These are phyloP conservation scores for Drosophila bocqueti DNA, from an alignment of 1,140 invertebrate genomes.

Conservation along the genomic window DNA sequence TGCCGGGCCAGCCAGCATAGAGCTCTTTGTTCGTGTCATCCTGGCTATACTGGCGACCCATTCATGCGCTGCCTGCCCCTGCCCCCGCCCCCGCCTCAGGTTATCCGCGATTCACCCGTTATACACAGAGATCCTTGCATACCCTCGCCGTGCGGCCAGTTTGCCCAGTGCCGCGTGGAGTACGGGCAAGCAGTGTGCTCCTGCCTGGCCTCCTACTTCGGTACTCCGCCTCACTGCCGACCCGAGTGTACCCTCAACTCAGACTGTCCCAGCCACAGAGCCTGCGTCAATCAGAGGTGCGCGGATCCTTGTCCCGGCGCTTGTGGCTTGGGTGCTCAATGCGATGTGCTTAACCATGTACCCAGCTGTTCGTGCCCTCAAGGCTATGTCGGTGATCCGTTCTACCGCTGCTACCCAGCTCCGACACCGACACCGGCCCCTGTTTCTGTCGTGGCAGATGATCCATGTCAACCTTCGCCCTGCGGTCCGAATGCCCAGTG, in stretches of 20 bases:
- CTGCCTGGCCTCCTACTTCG: conserved; percentile 89
- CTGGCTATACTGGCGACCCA: conserved; percentile 91
- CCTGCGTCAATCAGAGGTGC: conserved; percentile 93
- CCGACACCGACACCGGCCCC: conserved; percentile 83
- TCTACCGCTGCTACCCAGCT: conserved; percentile 87
- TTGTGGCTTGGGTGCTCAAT: conserved; percentile 91
- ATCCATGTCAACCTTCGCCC: conserved; percentile 90
- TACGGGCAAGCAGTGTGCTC: conserved; percentile 88
- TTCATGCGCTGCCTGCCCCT: conserved; percentile 89
- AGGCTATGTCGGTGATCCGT: conserved; percentile 88
- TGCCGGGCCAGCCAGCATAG: conserved; percentile 92
- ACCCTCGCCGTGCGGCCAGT: conserved; percentile 92
- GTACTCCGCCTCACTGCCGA: conserved; percentile 90
- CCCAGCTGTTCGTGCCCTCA: conserved; percentile 90
- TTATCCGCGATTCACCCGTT: conserved; percentile 86
- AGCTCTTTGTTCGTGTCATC: conserved; percentile 91
- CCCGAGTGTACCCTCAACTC: conserved; percentile 90
- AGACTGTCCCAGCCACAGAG: conserved; percentile 90
- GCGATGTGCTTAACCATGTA: conserved; percentile 90
- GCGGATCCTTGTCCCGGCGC: conserved; percentile 91
- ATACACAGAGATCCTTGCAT: conserved; percentile 88
- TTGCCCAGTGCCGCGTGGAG: conserved; percentile 85
- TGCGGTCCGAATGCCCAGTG: conserved; percentile 92
- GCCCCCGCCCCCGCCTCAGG: conserved; percentile 82
- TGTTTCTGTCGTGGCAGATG: conserved; percentile 87